Evolutionary conservation across 2,888 invertebrate genomes (phyloP).

Genomic region (Agrochola circellaris): DNA sequence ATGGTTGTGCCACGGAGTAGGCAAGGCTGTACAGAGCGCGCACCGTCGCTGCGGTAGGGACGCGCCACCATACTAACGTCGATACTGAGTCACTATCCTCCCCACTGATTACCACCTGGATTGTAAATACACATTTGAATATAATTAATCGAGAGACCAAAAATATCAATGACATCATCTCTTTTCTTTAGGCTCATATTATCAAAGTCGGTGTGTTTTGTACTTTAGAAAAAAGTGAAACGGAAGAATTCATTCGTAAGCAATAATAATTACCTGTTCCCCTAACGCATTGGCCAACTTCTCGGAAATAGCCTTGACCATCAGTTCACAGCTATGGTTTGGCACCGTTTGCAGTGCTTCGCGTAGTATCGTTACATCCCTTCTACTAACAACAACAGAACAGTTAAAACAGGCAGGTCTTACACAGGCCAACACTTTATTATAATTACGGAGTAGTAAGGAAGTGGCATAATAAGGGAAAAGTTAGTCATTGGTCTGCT

Average conservation of each 20-base stretch:
- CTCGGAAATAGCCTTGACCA: conserved; percentile 95
- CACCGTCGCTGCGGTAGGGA: conserved; percentile 86
- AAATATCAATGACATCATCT: not conserved
- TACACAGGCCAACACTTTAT: not conserved
- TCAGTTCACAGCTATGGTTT: conserved; percentile 95
- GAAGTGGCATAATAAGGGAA: not conserved
- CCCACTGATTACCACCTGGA: conserved; percentile 82
- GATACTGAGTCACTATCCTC: conserved; percentile 85
- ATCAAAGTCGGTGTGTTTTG: not conserved
- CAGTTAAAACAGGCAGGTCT: conserved; percentile 36
- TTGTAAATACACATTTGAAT: not conserved
- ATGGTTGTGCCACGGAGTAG: conserved; percentile 82
- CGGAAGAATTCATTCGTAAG: not conserved
- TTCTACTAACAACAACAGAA: conserved; percentile 75
- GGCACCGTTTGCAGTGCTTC: conserved; percentile 96
- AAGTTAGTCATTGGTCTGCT: not conserved
- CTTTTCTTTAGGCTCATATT: not conserved
- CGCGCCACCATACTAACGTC: conserved; percentile 86
- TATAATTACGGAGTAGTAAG: not conserved
- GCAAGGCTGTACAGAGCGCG: conserved; percentile 86
- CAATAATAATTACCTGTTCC: conserved; percentile 90
- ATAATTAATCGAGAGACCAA: not conserved
- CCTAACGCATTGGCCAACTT: conserved; percentile 95
- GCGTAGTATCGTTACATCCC: conserved; percentile 92
- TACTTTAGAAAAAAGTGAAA: no score